phyloP scores from a whole-genome alignment of 1,140 invertebrate genomes.

The Lysiphlebus fabarum region DNA sequence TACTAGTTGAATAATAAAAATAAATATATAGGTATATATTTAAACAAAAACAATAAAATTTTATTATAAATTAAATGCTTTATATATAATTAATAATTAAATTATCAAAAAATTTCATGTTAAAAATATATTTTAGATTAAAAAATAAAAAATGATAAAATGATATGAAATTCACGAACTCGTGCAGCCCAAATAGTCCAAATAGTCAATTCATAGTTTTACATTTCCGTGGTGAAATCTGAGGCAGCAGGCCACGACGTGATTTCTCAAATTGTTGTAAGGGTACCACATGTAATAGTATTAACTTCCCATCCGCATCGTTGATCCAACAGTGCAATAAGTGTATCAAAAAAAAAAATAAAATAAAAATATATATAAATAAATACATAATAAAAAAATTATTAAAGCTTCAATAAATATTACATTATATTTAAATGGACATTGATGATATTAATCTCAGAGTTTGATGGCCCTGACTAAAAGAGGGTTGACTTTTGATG shows the following conservation, averaged over 20 bases:
- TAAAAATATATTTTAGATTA: no score
- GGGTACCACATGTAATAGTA: no score
- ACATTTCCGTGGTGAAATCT: slow-evolving; percentile 45
- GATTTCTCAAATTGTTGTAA: slow-evolving; percentile 33
- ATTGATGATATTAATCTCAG: slow-evolving; percentile 24
- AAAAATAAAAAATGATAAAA: background rate
- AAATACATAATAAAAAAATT: background rate
- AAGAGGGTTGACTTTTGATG: slow-evolving; percentile 8
- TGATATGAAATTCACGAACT: slow-evolving; percentile 19
- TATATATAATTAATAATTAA: no score
- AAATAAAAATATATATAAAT: background rate
- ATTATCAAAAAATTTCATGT: background rate
- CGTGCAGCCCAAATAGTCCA: slow-evolving; percentile 7
- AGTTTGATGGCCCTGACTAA: slow-evolving; percentile 24
- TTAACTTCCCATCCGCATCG: slow-evolving; percentile 14
- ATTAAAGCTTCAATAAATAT: no score
- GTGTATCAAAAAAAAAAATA: slow-evolving; percentile 2
- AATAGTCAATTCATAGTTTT: slow-evolving; percentile 26
- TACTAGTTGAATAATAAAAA: no score
- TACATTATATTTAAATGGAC: no score
- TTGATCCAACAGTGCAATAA: slow-evolving; percentile 10
- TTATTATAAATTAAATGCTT: no score
- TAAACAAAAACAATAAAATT: no score
- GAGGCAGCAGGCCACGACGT: slow-evolving; percentile 38
- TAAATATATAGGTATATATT: no score